Conservation (phyloP, 1,140 invertebrate genomes). For the Pantala flavescens region DNA sequence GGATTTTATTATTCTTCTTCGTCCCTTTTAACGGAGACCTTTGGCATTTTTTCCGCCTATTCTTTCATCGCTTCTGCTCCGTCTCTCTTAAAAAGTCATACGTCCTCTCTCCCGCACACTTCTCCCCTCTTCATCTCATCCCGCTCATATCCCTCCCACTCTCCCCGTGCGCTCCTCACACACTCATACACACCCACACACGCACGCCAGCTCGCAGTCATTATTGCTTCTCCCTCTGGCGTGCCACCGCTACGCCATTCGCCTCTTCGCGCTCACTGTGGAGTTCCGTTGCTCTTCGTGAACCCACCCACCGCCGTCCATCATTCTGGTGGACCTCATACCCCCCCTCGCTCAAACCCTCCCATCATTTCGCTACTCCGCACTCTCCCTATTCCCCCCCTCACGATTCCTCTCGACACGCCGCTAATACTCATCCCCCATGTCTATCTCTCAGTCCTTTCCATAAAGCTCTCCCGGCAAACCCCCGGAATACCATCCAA, state of each 20-base stretch:
- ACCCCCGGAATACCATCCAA: slow-evolving; percentile 4
- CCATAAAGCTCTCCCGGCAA: slow-evolving; percentile 3
- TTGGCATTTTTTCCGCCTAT: too few species aligned
- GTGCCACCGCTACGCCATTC: slow-evolving; percentile 18
- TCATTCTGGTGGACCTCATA: slow-evolving; percentile 18
- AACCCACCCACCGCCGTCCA: slow-evolving; percentile 5
- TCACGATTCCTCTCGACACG: slow-evolving; percentile 11
- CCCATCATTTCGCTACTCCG: slow-evolving; percentile 28
- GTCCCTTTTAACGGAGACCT: too few species aligned
- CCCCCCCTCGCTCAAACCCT: slow-evolving; percentile 26
- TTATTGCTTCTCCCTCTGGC: slow-evolving; percentile 4
- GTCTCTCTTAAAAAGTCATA: neutral
- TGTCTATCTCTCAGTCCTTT: neutral
- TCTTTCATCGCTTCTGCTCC: too few species aligned
- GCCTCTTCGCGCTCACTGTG: slow-evolving; percentile 10
- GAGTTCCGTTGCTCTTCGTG: slow-evolving; percentile 3
- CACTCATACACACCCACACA: neutral
- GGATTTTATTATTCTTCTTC: too few species aligned
- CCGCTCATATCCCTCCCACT: neutral
- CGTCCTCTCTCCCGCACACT: neutral
- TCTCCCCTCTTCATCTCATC: neutral
- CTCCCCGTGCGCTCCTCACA: neutral
- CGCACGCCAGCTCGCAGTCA: neutral
- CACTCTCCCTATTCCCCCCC: slow-evolving; percentile 25
- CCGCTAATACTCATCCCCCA: slow-evolving; percentile 12